Percentiles rank a stretch among this genome's conserved stretches.
These are phyloP conservation scores for Cataglyphis livida DNA, from an alignment of 2,888 invertebrate genomes.

Conservation along the genomic window DNA sequence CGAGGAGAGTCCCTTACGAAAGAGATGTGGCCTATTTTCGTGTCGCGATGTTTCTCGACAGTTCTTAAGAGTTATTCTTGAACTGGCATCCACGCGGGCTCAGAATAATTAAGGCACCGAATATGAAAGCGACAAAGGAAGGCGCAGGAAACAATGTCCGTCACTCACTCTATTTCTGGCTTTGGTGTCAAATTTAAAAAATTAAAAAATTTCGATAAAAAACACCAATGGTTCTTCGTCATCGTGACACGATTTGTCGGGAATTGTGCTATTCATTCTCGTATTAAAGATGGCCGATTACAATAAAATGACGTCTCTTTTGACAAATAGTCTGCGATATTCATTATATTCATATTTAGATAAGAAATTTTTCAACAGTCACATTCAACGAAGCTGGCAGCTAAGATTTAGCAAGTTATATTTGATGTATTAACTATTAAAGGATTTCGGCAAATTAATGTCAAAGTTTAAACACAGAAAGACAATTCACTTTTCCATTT, in stretches of 20 bases:
- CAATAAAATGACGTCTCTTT: neutral
- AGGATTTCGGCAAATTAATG: conserved; percentile 8
- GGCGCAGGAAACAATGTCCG: conserved; percentile 67
- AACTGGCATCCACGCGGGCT: conserved; percentile 55
- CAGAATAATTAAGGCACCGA: conserved; percentile 68
- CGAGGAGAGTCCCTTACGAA: conserved; percentile 57
- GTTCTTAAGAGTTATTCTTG: conserved; percentile 70
- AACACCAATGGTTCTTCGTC: neutral
- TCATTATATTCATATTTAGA: neutral
- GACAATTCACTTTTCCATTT: neutral
- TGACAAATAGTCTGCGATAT: conserved; percentile 1
- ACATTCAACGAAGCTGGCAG: neutral
- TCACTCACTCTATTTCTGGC: conserved; percentile 51
- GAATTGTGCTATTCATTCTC: conserved; percentile 7
- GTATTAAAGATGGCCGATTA: conserved; percentile 5
- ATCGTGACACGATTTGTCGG: neutral
- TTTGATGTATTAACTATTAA: neutral
- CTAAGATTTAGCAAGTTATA: neutral
- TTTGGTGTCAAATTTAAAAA: neutral
- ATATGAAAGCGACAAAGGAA: conserved; percentile 50
- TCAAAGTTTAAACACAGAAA: neutral
- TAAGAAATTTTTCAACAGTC: neutral
- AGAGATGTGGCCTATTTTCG: conserved; percentile 74
- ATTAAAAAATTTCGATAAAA: conserved; percentile 20
- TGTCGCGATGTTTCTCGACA: conserved; percentile 69